These are phyloP conservation scores for Osmerus mordax DNA, from an alignment of 2,113 vertebrate genomes.

Conservation along the genomic window DNA sequence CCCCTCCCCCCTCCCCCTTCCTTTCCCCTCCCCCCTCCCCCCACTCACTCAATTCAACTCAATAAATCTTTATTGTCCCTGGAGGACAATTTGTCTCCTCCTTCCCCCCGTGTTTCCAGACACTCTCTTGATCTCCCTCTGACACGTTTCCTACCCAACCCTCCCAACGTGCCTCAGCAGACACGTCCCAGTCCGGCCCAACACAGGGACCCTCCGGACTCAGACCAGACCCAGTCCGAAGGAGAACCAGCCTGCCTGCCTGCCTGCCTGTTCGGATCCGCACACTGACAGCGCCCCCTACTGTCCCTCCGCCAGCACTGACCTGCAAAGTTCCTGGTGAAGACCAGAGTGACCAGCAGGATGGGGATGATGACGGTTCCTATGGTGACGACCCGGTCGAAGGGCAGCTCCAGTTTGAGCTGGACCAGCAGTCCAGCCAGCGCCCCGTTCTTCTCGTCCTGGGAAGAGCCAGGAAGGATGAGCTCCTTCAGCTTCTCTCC, in stretches of 20 bases:
- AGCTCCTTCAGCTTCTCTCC: slow-evolving; percentile 98
- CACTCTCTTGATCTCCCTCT: too few relatives aligned
- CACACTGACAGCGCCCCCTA: slow-evolving; percentile 23
- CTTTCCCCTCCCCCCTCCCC: background rate
- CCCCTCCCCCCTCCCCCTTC: too few relatives aligned
- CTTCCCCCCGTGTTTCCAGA: background rate
- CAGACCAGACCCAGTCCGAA: too few relatives aligned
- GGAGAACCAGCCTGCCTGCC: too few relatives aligned
- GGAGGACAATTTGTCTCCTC: too few relatives aligned
- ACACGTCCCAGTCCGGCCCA: too few relatives aligned
- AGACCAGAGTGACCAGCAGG: slow-evolving; percentile 94
- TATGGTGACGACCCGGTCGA: slow-evolving; percentile 96
- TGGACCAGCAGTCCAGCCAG: slow-evolving; percentile 92
- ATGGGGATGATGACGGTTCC: slow-evolving; percentile 98
- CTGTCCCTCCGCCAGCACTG: slow-evolving; percentile 57
- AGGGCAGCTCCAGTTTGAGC: slow-evolving; percentile 95
- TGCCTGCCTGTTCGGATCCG: background rate
- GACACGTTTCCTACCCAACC: too few relatives aligned
- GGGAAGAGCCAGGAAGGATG: slow-evolving; percentile 89
- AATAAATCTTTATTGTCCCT: too few relatives aligned
- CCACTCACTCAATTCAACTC: background rate
- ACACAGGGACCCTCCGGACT: too few relatives aligned
- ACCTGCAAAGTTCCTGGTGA: slow-evolving; percentile 99
- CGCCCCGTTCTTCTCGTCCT: slow-evolving; percentile 89
- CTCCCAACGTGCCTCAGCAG: too few relatives aligned